phyloP scores from a whole-genome alignment of 2,888 invertebrate genomes.

The Lycophotia porphyrea region DNA sequence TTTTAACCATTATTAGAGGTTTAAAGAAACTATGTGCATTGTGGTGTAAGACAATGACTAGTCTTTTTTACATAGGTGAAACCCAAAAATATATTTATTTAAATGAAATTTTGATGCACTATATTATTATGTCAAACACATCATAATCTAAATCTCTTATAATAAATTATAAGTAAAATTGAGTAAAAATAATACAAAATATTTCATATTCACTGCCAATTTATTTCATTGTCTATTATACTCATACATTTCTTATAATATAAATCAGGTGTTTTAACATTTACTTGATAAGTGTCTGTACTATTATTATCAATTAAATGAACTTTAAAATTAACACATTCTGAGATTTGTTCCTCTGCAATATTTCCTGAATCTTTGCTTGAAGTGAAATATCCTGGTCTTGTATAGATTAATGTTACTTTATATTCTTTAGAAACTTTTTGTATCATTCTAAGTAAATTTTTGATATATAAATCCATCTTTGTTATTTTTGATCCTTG shows the following conservation, averaged over 20 bases:
- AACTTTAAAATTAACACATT: constrained; percentile 82
- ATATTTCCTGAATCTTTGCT: constrained; percentile 77
- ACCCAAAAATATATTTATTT: background rate
- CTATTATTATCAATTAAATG: constrained; percentile 66
- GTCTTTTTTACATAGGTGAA: background rate
- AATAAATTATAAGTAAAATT: constrained; percentile 10
- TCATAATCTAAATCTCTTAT: constrained; percentile 3
- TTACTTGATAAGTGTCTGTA: constrained; percentile 51
- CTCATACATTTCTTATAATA: constrained; percentile 57
- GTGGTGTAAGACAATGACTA: constrained; percentile 1
- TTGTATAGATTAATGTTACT: constrained; percentile 88
- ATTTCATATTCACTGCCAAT: constrained; percentile 58
- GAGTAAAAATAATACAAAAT: constrained; percentile 26
- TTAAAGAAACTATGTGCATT: background rate
- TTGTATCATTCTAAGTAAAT: constrained; percentile 82
- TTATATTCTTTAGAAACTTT: constrained; percentile 87
- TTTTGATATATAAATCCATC: constrained; percentile 88
- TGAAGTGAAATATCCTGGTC: constrained; percentile 87
- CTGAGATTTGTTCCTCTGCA: constrained; percentile 70
- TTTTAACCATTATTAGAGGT: constrained; percentile 8
- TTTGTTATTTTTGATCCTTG: constrained; percentile 83
- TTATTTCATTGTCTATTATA: constrained; percentile 57
- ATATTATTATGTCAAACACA: constrained; percentile 19
- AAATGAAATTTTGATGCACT: constrained; percentile 23
- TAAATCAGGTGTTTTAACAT: constrained; percentile 61